Evolutionary conservation across 2,888 invertebrate species (phyloP).

Genomic region (Nephrotoma guestfalica): DNA sequence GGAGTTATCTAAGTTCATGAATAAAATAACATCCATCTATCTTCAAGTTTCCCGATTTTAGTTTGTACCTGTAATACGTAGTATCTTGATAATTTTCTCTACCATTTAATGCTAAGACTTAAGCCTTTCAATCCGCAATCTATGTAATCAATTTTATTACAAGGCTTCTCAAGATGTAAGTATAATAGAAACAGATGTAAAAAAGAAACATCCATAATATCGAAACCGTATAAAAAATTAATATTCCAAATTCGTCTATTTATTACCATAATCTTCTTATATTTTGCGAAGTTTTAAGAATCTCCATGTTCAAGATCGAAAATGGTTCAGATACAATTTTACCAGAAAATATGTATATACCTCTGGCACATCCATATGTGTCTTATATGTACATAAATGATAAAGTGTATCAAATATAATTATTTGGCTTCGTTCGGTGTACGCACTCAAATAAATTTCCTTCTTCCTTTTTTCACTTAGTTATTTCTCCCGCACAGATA

Average conservation of each 20-base stretch:
- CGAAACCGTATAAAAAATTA: background rate
- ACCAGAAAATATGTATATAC: background rate
- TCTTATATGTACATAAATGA: no score
- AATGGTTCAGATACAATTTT: background rate
- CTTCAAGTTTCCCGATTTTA: no score
- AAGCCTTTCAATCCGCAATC: background rate
- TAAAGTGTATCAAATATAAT: no score
- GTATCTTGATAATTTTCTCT: no score
- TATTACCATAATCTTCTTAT: background rate
- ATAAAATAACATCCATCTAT: no score
- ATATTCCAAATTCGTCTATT: background rate
- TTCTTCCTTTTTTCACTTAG: background rate
- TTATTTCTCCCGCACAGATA: background rate
- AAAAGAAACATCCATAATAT: background rate
- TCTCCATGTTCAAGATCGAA: background rate
- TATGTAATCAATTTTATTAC: background rate
- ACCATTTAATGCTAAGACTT: no score
- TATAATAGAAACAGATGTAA: background rate
- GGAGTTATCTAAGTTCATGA: no score
- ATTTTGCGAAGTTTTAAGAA: background rate
- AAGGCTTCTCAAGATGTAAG: background rate
- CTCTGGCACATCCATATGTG: background rate
- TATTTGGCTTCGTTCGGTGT: no score
- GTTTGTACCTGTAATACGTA: no score
- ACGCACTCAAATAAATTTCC: background rate